These are phyloP conservation scores for Drosophila nigromelanica DNA, from an alignment of 1,140 invertebrate species.

Conservation along the genomic window DNA sequence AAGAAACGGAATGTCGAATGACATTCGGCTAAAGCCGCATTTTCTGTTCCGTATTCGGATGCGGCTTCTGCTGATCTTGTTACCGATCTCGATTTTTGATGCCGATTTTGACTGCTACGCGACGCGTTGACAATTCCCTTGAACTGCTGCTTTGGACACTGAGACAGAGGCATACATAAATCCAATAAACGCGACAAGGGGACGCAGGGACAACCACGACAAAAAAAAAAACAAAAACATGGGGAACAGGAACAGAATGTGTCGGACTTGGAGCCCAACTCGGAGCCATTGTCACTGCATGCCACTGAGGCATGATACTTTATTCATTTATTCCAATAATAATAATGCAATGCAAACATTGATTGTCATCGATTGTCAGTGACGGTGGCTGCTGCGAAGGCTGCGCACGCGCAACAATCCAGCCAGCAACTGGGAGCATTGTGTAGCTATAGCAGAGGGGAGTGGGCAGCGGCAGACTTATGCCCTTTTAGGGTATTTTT, in stretches of 20 bases:
- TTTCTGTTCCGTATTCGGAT: slow-evolving; percentile 30
- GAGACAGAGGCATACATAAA: slow-evolving; percentile 55
- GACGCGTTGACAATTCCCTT: slow-evolving; percentile 75
- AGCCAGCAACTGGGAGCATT: slow-evolving; percentile 8
- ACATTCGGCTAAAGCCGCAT: slow-evolving; percentile 26
- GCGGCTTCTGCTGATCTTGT: slow-evolving; percentile 70
- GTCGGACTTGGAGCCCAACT: slow-evolving; percentile 17
- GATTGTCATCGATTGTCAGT: slow-evolving; percentile 81
- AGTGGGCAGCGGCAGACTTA: slow-evolving; percentile 42
- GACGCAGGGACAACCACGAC: slow-evolving; percentile 8
- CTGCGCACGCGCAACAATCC: slow-evolving; percentile 66
- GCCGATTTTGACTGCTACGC: slow-evolving; percentile 74
- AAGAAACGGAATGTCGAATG: slow-evolving; percentile 25
- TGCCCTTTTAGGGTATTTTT: slow-evolving; percentile 83
- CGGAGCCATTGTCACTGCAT: slow-evolving; percentile 77
- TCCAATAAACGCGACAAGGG: slow-evolving; percentile 39
- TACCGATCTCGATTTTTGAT: slow-evolving; percentile 81
- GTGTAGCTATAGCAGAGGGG: background rate
- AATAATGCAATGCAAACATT: slow-evolving; percentile 84
- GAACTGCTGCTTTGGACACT: slow-evolving; percentile 52
- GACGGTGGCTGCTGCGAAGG: slow-evolving; percentile 38
- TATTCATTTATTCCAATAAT: slow-evolving; percentile 84
- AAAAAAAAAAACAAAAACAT: slow-evolving; percentile 8
- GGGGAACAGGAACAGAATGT: slow-evolving; percentile 57
- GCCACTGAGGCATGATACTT: slow-evolving; percentile 71